Evolutionary conservation across 2,888 invertebrate species (phyloP), one percentile per base, ranked within the genome.

Genomic region (Plusia festucae): DNA sequence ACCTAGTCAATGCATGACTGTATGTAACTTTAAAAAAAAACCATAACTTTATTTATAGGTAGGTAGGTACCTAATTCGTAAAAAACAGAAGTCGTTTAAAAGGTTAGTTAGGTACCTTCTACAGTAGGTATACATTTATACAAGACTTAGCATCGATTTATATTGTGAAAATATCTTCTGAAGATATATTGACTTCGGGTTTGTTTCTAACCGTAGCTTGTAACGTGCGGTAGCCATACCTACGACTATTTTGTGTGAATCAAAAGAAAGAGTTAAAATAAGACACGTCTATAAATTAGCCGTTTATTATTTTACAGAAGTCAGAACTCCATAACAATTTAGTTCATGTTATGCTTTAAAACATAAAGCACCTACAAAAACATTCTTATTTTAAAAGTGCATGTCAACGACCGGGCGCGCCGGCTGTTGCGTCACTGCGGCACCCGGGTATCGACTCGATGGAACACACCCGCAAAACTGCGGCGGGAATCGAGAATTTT

Each of bases 361-460:
- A 68, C 58, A 68, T 20, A 16, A 8, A 16, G 2, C 72, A 75
- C 18, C 73, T 76, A 60, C 24, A 65, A 64, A 63, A 76, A 69
- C 66, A 68, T 58, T 65, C 49, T 27, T 56, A 53, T 52, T 70
- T 68, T 69, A 77, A 71, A 67, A 73, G 65, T 65, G 73, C 62
- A 65, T 60, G 78, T 78, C 80, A 79, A 76, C 49, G 78, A 80
- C 72, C 81, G 72, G 70, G 70, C 27, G 75, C 30, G 72, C 71
- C 65, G 55, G 64, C 30, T 59, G 64, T 80, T 60, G 68, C 78
- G 78, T 80, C 80, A 68, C 49, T 68, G 66, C 73, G 66, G 60
- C 66, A 60, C 57, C 70, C 65, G 60, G 58, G 73, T 66, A 65
- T 63, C 22, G 65, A 68, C 59, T 52, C 16, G 27, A n/a, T 60